These are phyloP conservation scores for Leucophenga varia DNA, from an alignment of 1,140 invertebrate genomes.

Conservation along the genomic window DNA sequence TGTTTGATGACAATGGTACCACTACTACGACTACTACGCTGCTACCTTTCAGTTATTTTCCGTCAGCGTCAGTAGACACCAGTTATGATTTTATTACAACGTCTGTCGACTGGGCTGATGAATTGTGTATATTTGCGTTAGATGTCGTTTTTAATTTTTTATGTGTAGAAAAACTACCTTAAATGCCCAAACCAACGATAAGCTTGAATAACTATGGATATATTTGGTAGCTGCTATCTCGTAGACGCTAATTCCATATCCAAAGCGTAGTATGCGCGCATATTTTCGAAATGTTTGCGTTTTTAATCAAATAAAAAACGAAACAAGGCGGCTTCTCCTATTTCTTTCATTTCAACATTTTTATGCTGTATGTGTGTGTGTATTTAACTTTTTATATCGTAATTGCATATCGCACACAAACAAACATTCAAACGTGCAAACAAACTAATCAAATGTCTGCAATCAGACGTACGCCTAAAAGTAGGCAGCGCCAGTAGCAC, in stretches of 20 bases:
- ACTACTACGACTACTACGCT: neutral
- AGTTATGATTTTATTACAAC: slow-evolving; percentile 53
- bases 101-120: slow-evolving; percentile 23
- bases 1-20: too few species aligned
- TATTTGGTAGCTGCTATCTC: too few species aligned
- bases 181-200: neutral
- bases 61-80: too few species aligned
- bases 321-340: too few species aligned
- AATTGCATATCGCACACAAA: slow-evolving; percentile 38
- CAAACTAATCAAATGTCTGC: slow-evolving; percentile 52
- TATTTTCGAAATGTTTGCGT: slow-evolving; percentile 31
- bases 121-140: slow-evolving; percentile 40
- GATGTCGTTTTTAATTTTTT: slow-evolving; percentile 19
- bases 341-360: slow-evolving; percentile 3
- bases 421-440: slow-evolving; percentile 5
- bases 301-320: slow-evolving; percentile 45
- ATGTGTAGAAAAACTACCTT: slow-evolving; percentile 12
- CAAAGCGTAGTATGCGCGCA: too few species aligned
- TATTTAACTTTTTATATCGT: slow-evolving; percentile 51
- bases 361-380: slow-evolving; percentile 15
- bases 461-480: slow-evolving; percentile 1
- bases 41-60: slow-evolving; percentile 18
- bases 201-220: too few species aligned
- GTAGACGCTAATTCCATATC: too few species aligned
- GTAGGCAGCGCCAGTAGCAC: neutral